Evolutionary conservation across 2,888 invertebrate genomes (phyloP).

Genomic region (Myathropa florea): DNA sequence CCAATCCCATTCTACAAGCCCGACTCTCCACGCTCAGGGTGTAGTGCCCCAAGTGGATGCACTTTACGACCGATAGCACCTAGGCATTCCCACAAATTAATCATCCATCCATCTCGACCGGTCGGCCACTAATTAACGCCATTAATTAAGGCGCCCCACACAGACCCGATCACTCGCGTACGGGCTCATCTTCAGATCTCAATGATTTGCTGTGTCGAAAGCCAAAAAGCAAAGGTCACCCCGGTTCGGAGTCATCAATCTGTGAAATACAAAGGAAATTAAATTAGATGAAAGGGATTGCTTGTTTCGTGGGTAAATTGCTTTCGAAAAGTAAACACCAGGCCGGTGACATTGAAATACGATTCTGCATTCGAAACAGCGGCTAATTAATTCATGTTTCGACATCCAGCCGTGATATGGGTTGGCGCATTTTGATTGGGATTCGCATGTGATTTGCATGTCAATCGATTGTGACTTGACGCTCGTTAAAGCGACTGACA

Average conservation of each 20-base stretch:
- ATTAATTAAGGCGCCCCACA: not conserved
- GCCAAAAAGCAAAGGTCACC: not conserved
- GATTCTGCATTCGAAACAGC: conserved; percentile 6
- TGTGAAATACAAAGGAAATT: not conserved
- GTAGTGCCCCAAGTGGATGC: not conserved
- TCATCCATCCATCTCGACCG: not conserved
- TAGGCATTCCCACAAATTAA: conserved; percentile 1
- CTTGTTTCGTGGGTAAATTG: not conserved
- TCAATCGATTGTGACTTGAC: not conserved
- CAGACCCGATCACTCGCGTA: not conserved
- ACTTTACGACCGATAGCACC: not conserved
- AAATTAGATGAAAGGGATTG: not conserved
- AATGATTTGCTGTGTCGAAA: conserved; percentile 4
- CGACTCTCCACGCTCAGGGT: not conserved
- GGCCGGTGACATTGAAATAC: conserved; percentile 8
- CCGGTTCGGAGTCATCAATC: not conserved
- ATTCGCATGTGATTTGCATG: conserved; percentile 11
- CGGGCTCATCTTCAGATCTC: not conserved
- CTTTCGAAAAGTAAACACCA: not conserved
- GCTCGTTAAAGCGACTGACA: not conserved
- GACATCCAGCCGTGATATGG: not conserved
- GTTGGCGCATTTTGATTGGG: not conserved
- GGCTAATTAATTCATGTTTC: conserved; percentile 1
- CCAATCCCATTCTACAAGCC: not conserved
- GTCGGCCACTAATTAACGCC: not conserved